Conservation (phyloP, 1,140 invertebrate species). For the Micrasema longulum region DNA sequence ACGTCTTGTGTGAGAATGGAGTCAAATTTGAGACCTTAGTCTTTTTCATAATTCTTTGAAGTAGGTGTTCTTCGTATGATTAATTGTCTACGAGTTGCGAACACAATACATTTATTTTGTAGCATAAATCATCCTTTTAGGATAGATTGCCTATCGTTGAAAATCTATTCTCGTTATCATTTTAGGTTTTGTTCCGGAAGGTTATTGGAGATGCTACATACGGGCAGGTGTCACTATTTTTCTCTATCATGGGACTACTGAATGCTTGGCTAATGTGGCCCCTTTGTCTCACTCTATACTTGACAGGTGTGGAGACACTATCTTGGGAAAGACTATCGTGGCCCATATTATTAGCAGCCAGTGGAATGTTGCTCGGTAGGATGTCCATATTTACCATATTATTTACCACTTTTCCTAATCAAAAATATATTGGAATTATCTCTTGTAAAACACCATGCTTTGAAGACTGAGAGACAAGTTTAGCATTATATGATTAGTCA, state of each 20-base stretch:
- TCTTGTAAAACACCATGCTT: no score
- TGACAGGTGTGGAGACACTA: conserved; percentile 85
- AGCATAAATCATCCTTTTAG: no score
- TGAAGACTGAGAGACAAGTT: no score
- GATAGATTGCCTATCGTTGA: neutral
- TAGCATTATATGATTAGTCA: no score
- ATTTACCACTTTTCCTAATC: no score
- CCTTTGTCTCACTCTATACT: conserved; percentile 83
- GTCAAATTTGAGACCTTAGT: no score
- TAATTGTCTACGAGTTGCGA: no score
- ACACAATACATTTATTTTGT: no score
- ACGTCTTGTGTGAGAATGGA: no score
- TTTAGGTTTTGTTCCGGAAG: conserved; percentile 90
- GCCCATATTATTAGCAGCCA: conserved; percentile 81
- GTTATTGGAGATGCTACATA: conserved; percentile 91
- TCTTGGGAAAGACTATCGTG: conserved; percentile 84
- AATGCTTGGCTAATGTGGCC: conserved; percentile 90
- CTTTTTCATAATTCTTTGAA: no score
- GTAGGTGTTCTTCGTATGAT: no score
- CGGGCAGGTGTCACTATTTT: conserved; percentile 89
- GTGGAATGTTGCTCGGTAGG: conserved; percentile 81
- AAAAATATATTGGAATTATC: no score
- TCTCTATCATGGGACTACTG: conserved; percentile 86
- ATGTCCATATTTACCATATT: conserved; percentile 37
- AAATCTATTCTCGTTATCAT: conserved; percentile 2